phyloP scores from a whole-genome alignment of 1,140 invertebrate genomes.

The Oedothorax gibbosus region DNA sequence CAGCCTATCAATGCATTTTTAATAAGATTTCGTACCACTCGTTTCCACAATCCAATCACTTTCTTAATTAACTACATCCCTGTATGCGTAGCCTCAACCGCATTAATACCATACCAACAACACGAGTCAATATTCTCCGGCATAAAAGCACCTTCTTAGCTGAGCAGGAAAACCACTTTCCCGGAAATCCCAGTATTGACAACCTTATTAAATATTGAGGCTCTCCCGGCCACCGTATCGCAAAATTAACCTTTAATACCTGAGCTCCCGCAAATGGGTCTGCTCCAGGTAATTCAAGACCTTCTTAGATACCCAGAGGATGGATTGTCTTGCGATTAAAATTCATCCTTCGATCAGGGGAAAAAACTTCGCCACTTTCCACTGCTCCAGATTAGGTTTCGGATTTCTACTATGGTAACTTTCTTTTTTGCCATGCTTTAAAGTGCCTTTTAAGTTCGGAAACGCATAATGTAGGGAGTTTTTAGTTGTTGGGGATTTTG shows the following conservation, averaged over 20 bases:
- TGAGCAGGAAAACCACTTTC: background rate
- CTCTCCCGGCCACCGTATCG: background rate
- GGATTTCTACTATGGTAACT: conserved; percentile 27
- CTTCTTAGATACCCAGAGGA: background rate
- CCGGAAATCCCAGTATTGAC: background rate
- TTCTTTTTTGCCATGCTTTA: background rate
- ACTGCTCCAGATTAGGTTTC: conserved; percentile 50
- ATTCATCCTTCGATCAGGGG: conserved; percentile 45
- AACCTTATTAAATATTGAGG: conserved; percentile 38
- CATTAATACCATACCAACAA: no score
- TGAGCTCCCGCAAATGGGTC: background rate
- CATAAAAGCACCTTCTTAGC: no score
- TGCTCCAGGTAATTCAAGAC: conserved; percentile 7
- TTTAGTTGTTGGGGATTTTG: no score
- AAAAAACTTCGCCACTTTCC: conserved; percentile 23
- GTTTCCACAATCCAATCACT: no score
- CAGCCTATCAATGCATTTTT: no score
- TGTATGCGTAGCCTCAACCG: no score
- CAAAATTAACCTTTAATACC: conserved; percentile 49
- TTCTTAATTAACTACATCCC: no score
- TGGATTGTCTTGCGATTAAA: conserved; percentile 59
- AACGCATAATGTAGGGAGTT: no score
- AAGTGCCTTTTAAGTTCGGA: background rate
- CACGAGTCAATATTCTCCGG: no score
- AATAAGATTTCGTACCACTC: no score